These are phyloP conservation scores for Gallinago solitaria DNA, from an alignment of 2,797 vertebrate genomes.

Conservation along the genomic window DNA sequence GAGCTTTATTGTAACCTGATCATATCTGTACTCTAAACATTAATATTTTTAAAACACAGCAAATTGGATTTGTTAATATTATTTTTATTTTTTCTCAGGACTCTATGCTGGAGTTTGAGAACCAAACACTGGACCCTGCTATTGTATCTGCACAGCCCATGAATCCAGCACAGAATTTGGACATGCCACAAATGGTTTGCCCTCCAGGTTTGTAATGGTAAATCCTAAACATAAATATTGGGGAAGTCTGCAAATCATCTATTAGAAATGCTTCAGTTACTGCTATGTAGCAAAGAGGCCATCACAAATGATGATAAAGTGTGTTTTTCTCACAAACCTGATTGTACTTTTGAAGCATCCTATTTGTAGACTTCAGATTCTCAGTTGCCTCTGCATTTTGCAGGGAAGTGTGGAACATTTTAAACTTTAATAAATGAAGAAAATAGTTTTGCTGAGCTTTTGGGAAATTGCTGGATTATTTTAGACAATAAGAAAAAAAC, in stretches of 20 bases:
- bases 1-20: background rate
- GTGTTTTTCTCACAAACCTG: background rate
- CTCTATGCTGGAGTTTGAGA: constrained; percentile 98
- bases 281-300: background rate
- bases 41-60: background rate
- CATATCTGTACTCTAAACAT: background rate
- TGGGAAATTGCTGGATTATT: background rate
- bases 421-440: background rate
- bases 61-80: background rate
- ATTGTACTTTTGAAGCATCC: background rate
- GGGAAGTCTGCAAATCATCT: background rate
- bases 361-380: background rate
- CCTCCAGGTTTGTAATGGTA: constrained; percentile 84
- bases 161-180: constrained; percentile 89
- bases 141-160: constrained; percentile 98
- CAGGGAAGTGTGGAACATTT: background rate
- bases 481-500: background rate
- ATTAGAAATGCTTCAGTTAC: background rate
- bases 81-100: constrained; percentile 76
- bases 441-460: background rate
- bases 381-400: background rate
- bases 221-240: constrained; percentile 24
- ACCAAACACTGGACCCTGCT: constrained; percentile 93
- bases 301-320: background rate
- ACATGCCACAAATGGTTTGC: constrained; percentile 92